Evolutionary conservation across 2,888 invertebrate genomes (phyloP).

Genomic region (Poecilus cupreus): DNA sequence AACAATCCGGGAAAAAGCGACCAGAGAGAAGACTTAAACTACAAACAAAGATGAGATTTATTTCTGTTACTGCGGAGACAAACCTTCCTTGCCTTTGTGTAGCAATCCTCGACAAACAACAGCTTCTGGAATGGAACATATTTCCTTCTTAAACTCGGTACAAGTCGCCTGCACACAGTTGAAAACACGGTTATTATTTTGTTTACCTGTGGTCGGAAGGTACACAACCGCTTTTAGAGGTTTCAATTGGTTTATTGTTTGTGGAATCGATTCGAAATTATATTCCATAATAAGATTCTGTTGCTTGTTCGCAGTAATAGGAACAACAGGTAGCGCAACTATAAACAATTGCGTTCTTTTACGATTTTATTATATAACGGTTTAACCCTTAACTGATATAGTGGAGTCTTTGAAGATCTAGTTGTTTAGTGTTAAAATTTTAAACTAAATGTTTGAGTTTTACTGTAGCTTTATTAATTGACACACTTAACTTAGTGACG

Average conservation of each 20-base stretch:
- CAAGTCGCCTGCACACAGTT: neutral
- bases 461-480: too few relatives aligned
- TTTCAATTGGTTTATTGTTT: slow-evolving; percentile 24
- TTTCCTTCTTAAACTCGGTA: neutral
- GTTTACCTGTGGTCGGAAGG: neutral
- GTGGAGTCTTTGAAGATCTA: too few relatives aligned
- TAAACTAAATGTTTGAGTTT: too few relatives aligned
- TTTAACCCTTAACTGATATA: too few relatives aligned
- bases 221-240: slow-evolving; percentile 1
- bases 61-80: slow-evolving; percentile 14
- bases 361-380: too few relatives aligned
- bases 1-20: slow-evolving; percentile 20
- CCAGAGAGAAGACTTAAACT: slow-evolving; percentile 7
- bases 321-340: too few relatives aligned
- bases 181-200: slow-evolving; percentile 40
- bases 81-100: neutral
- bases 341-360: too few relatives aligned
- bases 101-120: neutral
- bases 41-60: slow-evolving; percentile 42
- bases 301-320: neutral
- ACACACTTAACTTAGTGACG: too few relatives aligned
- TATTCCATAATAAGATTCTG: slow-evolving; percentile 3
- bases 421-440: too few relatives aligned
- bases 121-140: slow-evolving; percentile 6
- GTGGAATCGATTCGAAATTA: slow-evolving; percentile 6